These are phyloP conservation scores for Cyphotilapia sp. DNA, from an alignment of 2,113 vertebrate species.

Conservation along the genomic window DNA sequence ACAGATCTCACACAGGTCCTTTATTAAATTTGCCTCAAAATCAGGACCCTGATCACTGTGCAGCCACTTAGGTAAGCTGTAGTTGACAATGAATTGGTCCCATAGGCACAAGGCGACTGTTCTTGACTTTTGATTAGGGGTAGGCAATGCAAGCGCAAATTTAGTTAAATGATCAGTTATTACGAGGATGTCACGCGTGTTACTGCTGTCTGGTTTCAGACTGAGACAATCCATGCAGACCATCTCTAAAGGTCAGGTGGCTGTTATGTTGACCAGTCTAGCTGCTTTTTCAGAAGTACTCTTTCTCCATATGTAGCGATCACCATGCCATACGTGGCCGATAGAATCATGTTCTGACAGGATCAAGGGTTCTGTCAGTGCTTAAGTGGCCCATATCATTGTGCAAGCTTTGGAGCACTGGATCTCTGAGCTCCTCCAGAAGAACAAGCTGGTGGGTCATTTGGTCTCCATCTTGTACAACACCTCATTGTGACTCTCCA, in stretches of 20 bases:
- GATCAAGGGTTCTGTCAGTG: not conserved
- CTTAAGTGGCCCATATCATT: not conserved
- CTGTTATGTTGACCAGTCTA: not conserved
- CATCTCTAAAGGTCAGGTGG: not conserved
- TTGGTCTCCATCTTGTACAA: not conserved
- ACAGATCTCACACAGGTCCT: not conserved
- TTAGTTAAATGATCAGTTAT: not conserved
- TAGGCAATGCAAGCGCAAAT: accelerated
- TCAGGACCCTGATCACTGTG: not conserved
- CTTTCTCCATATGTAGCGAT: not conserved
- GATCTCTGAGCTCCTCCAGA: not conserved
- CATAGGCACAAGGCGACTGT: not conserved
- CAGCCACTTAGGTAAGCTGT: not conserved
- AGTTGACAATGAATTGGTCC: not conserved
- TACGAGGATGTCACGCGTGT: accelerated
- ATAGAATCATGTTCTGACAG: not conserved
- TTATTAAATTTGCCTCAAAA: not conserved
- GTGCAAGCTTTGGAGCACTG: not conserved
- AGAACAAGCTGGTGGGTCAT: not conserved
- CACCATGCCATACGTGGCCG: not conserved
- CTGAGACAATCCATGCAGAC: not conserved
- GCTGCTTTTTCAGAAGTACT: not conserved
- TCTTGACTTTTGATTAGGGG: not conserved
- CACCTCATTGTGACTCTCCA: not conserved
- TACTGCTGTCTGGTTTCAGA: not conserved